Evolutionary conservation across 2,888 invertebrate genomes (phyloP), one percentile per base, ranked within the genome.

Genomic region (Anorthoa munda): DNA sequence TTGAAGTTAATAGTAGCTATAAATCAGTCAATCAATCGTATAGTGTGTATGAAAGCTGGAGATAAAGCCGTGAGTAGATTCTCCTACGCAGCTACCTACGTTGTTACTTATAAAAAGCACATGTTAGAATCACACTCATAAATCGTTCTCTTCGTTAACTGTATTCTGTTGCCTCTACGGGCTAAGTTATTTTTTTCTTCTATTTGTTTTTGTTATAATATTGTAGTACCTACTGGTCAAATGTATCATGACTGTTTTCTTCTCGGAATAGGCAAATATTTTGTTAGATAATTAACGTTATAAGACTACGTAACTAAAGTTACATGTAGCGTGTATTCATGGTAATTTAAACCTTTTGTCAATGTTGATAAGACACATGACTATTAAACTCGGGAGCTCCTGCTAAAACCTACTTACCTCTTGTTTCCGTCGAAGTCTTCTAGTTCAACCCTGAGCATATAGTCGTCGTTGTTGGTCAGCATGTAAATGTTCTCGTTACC

Each of bases 401-500:
- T n/a, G n/a, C 4, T 3, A 15, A 13, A 58, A 0, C 4, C 2
- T 26, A 17, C 77, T 90, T 94, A 98, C 98, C 98, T 97, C 94
- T 98, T 98, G 90, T 99, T 98, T 76, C 98, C 99, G 93, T 99
- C 99, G 91, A 99, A 99, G 93, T 99, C 99, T 93, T 99, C 99
- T 2, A 99, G 96, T 90, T 99, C 99, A 11, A 99, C 98, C 69
- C 99, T 94, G 0, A 99, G 96, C 92, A 98, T 97, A 92, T 99
- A 99, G 90, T 99, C 98, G 89, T 99, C 99, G 89, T 99, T 98
- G 91, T 98, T 98, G 55, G 99, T 99, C 61, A 99, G 96, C 98
- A 99, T 98, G 93, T 98, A 99, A 82, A 99, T 99, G 90, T 99
- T 99, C 93, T 99, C 98, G 90, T 99, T 99, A 67, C 99, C 99